Evolutionary conservation across 1,140 invertebrate genomes (phyloP), one percentile per base, ranked within the genome.

Genomic region (Maniola jurtina): DNA sequence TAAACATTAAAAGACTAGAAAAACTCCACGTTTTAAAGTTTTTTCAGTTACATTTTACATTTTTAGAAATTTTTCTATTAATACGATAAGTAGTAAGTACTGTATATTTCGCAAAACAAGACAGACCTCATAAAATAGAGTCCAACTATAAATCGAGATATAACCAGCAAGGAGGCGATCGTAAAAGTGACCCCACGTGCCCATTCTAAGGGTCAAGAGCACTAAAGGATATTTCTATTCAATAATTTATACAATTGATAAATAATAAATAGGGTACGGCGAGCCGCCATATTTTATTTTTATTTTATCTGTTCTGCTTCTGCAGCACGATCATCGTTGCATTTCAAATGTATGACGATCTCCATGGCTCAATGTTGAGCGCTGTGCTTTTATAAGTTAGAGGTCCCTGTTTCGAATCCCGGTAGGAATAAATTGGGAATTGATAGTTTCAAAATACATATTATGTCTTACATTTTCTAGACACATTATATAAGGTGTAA

Each of bases 221-320:
- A 47, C 45, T 61, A 50, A 25, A 65, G 14, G 55, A 57, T 59
- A 65, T 40, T 63, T 33, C 50, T 64, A 68, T 68, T 87, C 86
- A 84, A 88, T 88, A 88, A 88, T 85, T 84, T 88, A 88, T 88
- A 87, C 85, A 84, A 87, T 87, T 87, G 81, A 89, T 89, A 87
- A 89, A 89, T 88, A 89, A 87, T 88, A 86, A 80, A 88, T 88
- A 66, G 68, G 60, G 63, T 56, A 66, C 55, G 63, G 62, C 67
- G 55, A 64, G 35, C 52, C 62, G 61, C 36, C 48, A 66, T 66
- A 64, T 70, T 73, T 73, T 66, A 75, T 75, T 69, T 78, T 76
- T 75, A 68, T 74, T 75, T 71, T 67, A 62, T 64, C 61, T 47
- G 67, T 58, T 25, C 50, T 66, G 60, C 62, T 58, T 16, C 50